Percentiles rank a stretch among this genome's conserved stretches.
phyloP scores from a whole-genome alignment of 2,113 vertebrate genomes.

The Hemichromis elongatus region DNA sequence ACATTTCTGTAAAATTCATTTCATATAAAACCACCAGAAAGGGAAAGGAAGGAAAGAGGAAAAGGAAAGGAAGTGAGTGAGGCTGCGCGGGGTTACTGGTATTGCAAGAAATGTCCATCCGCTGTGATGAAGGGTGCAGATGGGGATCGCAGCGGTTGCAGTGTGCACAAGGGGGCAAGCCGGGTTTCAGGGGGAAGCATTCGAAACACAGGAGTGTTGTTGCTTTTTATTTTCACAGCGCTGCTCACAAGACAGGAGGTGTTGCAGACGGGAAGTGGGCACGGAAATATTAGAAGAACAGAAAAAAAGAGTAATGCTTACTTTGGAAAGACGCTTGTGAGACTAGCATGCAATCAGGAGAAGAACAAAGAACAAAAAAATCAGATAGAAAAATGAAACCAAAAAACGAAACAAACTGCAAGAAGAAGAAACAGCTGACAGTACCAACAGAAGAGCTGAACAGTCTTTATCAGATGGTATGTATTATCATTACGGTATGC shows the following conservation, averaged over 20 bases:
- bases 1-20: not conserved
- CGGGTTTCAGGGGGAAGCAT: slow-evolving; percentile 21
- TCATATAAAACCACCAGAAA: slow-evolving; percentile 16
- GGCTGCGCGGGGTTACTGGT: not conserved
- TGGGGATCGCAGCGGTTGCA: slow-evolving; percentile 11
- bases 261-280: slow-evolving; percentile 16
- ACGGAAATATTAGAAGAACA: slow-evolving; percentile 68
- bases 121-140: slow-evolving; percentile 14
- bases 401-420: slow-evolving; percentile 54
- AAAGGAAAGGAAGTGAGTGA: not conserved
- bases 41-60: not conserved
- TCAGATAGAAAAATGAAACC: slow-evolving; percentile 62
- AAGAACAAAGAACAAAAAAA: slow-evolving; percentile 84
- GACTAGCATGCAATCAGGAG: slow-evolving; percentile 91
- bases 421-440: slow-evolving; percentile 59
- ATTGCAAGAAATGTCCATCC: slow-evolving; percentile 12
- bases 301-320: slow-evolving; percentile 88
- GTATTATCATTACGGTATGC: slow-evolving; percentile 55
- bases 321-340: slow-evolving; percentile 99
- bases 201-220: slow-evolving; percentile 1
- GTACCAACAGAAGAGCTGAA: slow-evolving; percentile 54
- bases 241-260: slow-evolving; percentile 52
- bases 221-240: slow-evolving; percentile 1
- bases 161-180: slow-evolving; percentile 21
- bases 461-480: slow-evolving; percentile 65